These are phyloP conservation scores for Chloroceryle aenea DNA, from an alignment of 2,113 vertebrate species.

Conservation along the genomic window DNA sequence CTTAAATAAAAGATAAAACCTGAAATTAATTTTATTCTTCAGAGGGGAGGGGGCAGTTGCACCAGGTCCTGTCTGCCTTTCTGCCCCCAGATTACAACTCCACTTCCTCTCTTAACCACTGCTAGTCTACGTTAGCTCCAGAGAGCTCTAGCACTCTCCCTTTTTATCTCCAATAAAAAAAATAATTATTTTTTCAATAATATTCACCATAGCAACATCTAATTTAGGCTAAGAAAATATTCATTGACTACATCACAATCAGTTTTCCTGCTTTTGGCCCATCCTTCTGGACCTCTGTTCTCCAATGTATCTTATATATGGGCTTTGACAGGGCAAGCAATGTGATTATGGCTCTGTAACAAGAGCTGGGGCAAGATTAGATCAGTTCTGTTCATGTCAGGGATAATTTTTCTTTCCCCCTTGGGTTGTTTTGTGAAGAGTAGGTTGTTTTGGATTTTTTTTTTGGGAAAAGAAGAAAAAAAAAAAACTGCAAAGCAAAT, in stretches of 20 bases:
- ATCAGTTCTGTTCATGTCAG: neutral
- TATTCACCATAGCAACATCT: neutral
- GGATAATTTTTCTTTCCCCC: neutral
- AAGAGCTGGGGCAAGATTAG: neutral
- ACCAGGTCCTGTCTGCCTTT: neutral
- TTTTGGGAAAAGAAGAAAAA: neutral
- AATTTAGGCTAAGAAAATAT: neutral
- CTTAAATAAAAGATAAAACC: slow-evolving; percentile 76
- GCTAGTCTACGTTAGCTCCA: neutral
- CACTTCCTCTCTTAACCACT: neutral
- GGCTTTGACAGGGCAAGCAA: slow-evolving; percentile 11
- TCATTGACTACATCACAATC: neutral
- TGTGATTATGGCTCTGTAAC: neutral
- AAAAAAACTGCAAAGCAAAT: neutral
- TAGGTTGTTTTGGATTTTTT: neutral
- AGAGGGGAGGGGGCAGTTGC: slow-evolving; percentile 15
- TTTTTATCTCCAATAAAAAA: neutral
- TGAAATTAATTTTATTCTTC: slow-evolving; percentile 61
- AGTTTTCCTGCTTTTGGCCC: neutral
- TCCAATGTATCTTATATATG: neutral
- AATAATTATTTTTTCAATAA: neutral
- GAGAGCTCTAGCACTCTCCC: neutral
- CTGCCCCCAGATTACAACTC: neutral
- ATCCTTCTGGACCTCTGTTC: neutral
- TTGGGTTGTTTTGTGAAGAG: neutral